phyloP scores from a whole-genome alignment of 2,113 vertebrate species.

The Phoenicopterus ruber region DNA sequence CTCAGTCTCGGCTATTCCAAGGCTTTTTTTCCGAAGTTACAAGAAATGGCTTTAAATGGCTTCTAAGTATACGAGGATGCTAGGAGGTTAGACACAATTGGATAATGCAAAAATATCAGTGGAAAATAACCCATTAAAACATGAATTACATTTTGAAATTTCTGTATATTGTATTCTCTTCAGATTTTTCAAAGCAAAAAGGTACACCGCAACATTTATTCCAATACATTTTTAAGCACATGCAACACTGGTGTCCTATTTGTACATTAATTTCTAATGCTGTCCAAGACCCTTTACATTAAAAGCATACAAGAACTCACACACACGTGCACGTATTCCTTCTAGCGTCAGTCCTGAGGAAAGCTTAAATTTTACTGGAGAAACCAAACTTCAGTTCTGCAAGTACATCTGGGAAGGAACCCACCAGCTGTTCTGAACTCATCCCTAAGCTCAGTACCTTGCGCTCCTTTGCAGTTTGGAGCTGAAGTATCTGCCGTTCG shows the following conservation, averaged over 20 bases:
- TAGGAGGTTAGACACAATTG: background rate
- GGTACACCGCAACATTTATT: constrained; percentile 1
- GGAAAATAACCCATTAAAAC: constrained; percentile 41
- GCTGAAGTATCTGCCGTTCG: background rate
- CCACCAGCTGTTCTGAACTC: background rate
- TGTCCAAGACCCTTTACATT: constrained; percentile 2
- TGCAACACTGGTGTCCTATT: constrained; percentile 14
- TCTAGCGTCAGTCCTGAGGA: background rate
- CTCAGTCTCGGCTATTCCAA: background rate
- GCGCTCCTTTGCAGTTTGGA: background rate
- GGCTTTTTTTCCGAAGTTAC: background rate
- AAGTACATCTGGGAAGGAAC: background rate
- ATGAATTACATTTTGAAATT: constrained; percentile 10
- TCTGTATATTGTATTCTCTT: constrained; percentile 45
- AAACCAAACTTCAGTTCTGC: background rate
- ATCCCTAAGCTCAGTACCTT: background rate
- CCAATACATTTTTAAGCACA: constrained; percentile 33
- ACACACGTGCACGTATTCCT: background rate
- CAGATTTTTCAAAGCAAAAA: constrained; percentile 11
- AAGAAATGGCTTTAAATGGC: background rate
- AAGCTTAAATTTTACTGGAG: background rate
- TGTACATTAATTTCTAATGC: constrained; percentile 17
- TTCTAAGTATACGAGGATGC: background rate
- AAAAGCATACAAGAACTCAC: constrained; percentile 7
- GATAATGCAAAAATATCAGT: background rate